Evolutionary conservation across 2,113 vertebrate species (phyloP).

Genomic region (Erythrocercus mccallii): DNA sequence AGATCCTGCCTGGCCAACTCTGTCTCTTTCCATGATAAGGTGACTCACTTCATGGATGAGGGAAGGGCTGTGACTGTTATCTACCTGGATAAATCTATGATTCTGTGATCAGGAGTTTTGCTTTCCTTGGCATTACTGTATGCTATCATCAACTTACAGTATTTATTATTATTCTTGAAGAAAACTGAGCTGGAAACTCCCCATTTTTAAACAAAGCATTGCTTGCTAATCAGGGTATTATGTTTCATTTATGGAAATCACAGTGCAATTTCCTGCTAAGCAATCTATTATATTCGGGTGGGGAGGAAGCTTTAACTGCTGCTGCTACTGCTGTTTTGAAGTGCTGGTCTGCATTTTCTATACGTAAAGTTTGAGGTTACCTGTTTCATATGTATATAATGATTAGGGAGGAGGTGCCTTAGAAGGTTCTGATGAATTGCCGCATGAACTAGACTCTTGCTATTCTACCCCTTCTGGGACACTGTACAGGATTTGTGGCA

Average conservation of each 20-base stretch:
- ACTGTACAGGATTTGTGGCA: neutral
- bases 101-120: neutral
- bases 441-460: neutral
- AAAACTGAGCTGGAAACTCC: neutral
- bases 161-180: neutral
- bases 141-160: neutral
- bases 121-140: neutral
- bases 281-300: neutral
- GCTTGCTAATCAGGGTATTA: slow-evolving; percentile 27
- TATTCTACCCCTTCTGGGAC: neutral
- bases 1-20: neutral
- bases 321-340: neutral
- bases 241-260: neutral
- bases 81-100: neutral
- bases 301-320: neutral
- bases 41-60: neutral
- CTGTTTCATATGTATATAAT: neutral
- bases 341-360: neutral
- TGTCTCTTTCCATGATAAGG: neutral
- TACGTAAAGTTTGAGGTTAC: neutral
- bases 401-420: neutral
- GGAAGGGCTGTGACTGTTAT: neutral
- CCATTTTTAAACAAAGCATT: slow-evolving; percentile 20
- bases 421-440: neutral
- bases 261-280: neutral